Conservation (phyloP, 2,888 invertebrate species). For the Aricia artaxerxes region DNA sequence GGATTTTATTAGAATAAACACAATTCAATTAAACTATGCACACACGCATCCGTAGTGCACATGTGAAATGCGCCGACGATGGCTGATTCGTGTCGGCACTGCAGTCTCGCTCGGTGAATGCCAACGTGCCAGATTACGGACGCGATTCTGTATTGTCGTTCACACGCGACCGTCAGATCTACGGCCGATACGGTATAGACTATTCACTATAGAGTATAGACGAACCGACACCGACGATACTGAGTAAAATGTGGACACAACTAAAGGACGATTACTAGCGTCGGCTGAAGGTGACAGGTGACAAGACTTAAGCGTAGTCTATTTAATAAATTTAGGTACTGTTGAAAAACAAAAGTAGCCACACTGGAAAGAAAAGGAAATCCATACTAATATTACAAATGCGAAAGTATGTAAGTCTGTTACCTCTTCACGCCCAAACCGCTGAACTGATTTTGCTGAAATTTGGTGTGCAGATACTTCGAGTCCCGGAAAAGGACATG, state of each 20-base stretch:
- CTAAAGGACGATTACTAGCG: background rate
- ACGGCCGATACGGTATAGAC: slow-evolving; percentile 50
- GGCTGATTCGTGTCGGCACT: slow-evolving; percentile 39
- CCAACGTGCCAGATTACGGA: slow-evolving; percentile 67
- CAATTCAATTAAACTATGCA: slow-evolving; percentile 40
- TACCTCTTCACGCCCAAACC: too few relatives aligned
- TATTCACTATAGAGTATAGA: slow-evolving; percentile 34
- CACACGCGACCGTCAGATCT: slow-evolving; percentile 65
- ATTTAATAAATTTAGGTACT: too few relatives aligned
- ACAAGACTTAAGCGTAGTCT: too few relatives aligned
- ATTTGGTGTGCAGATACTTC: too few relatives aligned
- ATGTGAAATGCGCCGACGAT: slow-evolving; percentile 38
- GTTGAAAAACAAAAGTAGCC: too few relatives aligned
- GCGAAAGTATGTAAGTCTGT: too few relatives aligned
- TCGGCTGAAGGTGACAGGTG: background rate
- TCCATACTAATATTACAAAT: too few relatives aligned
- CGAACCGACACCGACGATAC: slow-evolving; percentile 36
- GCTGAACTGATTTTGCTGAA: too few relatives aligned
- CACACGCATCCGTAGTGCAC: slow-evolving; percentile 39
- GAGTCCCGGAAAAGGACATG: too few relatives aligned
- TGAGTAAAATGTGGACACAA: background rate
- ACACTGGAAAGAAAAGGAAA: too few relatives aligned
- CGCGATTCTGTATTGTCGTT: slow-evolving; percentile 64
- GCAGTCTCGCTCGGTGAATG: slow-evolving; percentile 55
- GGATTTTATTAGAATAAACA: slow-evolving; percentile 32